Evolutionary conservation across 2,797 vertebrate genomes (phyloP).

Genomic region (Danio albolineatus): DNA sequence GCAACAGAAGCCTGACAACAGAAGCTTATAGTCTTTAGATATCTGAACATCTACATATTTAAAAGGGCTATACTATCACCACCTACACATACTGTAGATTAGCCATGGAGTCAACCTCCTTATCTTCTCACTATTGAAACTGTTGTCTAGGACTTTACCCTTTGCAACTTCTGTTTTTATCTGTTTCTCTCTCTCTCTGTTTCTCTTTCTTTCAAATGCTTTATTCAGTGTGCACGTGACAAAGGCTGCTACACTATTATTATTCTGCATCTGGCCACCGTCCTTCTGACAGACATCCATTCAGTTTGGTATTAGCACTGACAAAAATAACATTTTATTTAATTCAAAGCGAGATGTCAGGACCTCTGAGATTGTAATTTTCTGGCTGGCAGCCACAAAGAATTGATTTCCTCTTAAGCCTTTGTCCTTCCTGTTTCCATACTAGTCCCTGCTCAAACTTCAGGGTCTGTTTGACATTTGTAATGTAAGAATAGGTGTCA

Average conservation of each 20-base stretch:
- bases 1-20: no score
- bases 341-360: slow-evolving; percentile 25
- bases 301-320: slow-evolving; percentile 35
- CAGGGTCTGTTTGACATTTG: slow-evolving; percentile 21
- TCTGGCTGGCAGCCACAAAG: not conserved
- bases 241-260: slow-evolving; percentile 17
- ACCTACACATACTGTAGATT: slow-evolving; percentile 27
- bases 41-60: not conserved
- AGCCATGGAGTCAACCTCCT: slow-evolving; percentile 11
- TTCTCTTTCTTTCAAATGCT: not conserved
- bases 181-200: no score
- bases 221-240: slow-evolving; percentile 5
- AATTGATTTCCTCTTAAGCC: slow-evolving; percentile 5
- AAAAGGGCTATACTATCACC: not conserved
- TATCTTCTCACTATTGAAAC: slow-evolving; percentile 1
- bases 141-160: slow-evolving; percentile 1
- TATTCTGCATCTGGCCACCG: not conserved
- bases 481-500: not conserved
- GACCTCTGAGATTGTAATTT: slow-evolving; percentile 11
- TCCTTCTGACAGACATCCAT: slow-evolving; percentile 6
- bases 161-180: not conserved
- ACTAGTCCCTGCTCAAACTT: not conserved
- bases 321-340: slow-evolving; percentile 25
- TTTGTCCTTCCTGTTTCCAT: not conserved
- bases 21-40: slow-evolving; percentile 3